These are phyloP conservation scores for Cepphus grylle DNA, from an alignment of 2,113 vertebrate genomes.

Conservation along the genomic window DNA sequence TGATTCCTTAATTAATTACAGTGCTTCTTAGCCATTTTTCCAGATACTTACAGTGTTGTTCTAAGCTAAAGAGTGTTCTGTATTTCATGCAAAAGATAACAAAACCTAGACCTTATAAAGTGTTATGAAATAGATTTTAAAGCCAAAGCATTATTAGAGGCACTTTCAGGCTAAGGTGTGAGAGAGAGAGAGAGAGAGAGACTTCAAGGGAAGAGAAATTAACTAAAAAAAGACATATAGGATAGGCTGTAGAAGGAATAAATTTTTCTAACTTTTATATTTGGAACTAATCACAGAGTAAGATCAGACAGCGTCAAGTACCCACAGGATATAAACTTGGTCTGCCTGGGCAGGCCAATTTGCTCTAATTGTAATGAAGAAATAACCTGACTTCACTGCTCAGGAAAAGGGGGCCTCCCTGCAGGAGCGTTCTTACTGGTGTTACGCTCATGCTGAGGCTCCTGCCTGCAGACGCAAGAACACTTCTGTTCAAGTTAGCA, in stretches of 20 bases:
- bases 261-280: neutral
- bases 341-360: neutral
- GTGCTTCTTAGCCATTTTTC: neutral
- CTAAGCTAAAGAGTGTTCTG: neutral
- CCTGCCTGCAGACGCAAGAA: neutral
- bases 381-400: neutral
- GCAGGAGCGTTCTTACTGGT: neutral
- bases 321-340: neutral
- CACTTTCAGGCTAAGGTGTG: neutral
- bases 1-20: neutral
- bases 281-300: neutral
- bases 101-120: neutral
- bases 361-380: neutral
- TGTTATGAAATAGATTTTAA: neutral
- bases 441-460: neutral
- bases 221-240: neutral
- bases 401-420: neutral
- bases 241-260: neutral
- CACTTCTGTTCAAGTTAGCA: neutral
- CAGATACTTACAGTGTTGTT: neutral
- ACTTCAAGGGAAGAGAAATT: neutral
- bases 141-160: neutral
- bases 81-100: neutral
- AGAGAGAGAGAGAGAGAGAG: neutral
- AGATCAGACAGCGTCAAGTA: neutral